These are phyloP conservation scores for Xestia rhomboidea DNA, from an alignment of 2,888 invertebrate genomes.

Conservation along the genomic window DNA sequence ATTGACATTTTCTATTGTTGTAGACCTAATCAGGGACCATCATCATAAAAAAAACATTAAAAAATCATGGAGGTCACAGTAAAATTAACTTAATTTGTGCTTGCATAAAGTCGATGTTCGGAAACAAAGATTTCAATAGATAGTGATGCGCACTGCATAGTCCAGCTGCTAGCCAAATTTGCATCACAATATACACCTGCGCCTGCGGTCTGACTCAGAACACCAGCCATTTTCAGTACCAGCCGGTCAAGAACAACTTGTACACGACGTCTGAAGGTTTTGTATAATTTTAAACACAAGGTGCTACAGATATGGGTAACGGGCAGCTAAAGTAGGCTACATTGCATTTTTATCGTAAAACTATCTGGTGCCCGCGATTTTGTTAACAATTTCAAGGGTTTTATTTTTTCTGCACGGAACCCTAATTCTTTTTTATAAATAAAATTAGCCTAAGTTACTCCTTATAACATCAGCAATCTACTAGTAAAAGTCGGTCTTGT, in stretches of 20 bases:
- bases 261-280: constrained; percentile 49
- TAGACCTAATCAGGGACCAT: too few species aligned
- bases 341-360: neutral
- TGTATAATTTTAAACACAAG: constrained; percentile 35
- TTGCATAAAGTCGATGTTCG: neutral
- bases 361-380: too few species aligned
- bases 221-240: constrained; percentile 38
- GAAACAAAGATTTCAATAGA: neutral
- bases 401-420: too few species aligned
- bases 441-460: too few species aligned
- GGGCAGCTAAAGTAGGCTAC: neutral
- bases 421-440: too few species aligned
- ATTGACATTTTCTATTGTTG: neutral
- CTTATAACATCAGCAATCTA: too few species aligned
- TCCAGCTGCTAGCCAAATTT: constrained; percentile 57
- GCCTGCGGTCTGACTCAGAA: constrained; percentile 32
- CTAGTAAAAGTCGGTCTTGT: too few species aligned
- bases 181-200: constrained; percentile 62
- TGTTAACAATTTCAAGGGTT: too few species aligned
- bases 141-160: constrained; percentile 42
- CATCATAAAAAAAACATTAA: too few species aligned
- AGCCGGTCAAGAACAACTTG: constrained; percentile 54
- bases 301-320: constrained; percentile 27
- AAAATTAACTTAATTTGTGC: neutral
- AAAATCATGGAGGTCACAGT: neutral